Percentiles rank a stretch among this genome's conserved stretches.
These are phyloP conservation scores for Aegotheles bennettii DNA, from an alignment of 2,113 vertebrate genomes.

Conservation along the genomic window DNA sequence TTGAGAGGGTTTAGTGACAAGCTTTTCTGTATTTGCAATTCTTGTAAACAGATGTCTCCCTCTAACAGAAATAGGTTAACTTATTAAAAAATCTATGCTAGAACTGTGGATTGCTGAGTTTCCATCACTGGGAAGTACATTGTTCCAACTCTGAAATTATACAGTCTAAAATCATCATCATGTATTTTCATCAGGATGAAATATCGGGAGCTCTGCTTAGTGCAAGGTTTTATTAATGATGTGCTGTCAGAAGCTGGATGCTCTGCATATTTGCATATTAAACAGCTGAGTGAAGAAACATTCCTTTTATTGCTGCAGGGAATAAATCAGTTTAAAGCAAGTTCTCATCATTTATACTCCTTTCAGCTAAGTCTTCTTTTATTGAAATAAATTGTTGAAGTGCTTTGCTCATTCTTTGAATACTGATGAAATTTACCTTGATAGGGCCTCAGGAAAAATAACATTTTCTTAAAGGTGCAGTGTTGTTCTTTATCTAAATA, in stretches of 20 bases:
- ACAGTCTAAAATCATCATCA: conserved; percentile 97
- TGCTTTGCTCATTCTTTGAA: conserved; percentile 89
- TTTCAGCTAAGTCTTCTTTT: conserved; percentile 93
- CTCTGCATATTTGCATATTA: conserved; percentile 99
- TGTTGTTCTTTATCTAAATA: conserved; percentile 54
- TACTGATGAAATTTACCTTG: conserved; percentile 88
- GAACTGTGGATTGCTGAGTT: conserved; percentile 67
- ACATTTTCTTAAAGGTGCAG: conserved; percentile 81
- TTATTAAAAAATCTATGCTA: conserved; percentile 33
- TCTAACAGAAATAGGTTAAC: conserved; percentile 10
- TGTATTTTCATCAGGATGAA: conserved; percentile 99
- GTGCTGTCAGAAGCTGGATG: conserved; percentile 95
- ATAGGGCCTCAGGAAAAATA: conserved; percentile 79
- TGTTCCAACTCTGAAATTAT: conserved; percentile 88
- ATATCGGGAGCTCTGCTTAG: conserved; percentile 91
- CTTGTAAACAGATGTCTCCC: conserved; percentile 1
- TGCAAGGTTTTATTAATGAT: conserved; percentile 97
- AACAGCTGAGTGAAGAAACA: conserved; percentile 92
- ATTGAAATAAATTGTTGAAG: conserved; percentile 93
- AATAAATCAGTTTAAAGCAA: conserved; percentile 99
- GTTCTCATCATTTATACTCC: conserved; percentile 91
- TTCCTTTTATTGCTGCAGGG: conserved; percentile 95
- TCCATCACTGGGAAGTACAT: conserved; percentile 78
- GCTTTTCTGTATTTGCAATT: not conserved
- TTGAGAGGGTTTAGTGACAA: not conserved